A percentile compares a stretch with the other conserved stretches of the same genome.
phyloP scores from a whole-genome alignment of 2,888 invertebrate species.

The Drosophila pseudotalamancana region DNA sequence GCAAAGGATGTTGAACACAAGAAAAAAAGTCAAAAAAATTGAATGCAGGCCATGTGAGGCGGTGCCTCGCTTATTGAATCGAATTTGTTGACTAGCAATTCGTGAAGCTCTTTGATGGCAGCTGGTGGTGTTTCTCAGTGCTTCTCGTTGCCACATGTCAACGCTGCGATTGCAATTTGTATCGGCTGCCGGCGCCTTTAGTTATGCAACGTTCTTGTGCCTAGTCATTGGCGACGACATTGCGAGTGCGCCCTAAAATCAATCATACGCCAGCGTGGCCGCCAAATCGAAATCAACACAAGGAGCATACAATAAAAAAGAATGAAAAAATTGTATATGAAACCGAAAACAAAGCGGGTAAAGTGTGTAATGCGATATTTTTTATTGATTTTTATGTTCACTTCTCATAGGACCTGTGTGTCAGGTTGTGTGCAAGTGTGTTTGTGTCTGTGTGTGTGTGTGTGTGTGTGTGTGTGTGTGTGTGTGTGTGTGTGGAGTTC shows the following conservation, averaged over 20 bases:
- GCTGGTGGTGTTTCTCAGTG: slow-evolving; percentile 4
- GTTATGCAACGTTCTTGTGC: slow-evolving; percentile 70
- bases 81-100: slow-evolving; percentile 67
- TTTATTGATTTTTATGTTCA: slow-evolving; percentile 68
- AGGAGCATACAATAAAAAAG: slow-evolving; percentile 17
- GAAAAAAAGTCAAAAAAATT: not conserved
- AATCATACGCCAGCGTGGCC: slow-evolving; percentile 68
- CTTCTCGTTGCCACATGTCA: slow-evolving; percentile 45
- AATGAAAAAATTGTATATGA: slow-evolving; percentile 17
- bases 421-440: not conserved
- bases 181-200: slow-evolving; percentile 30
- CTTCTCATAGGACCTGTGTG: not conserved
- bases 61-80: slow-evolving; percentile 67
- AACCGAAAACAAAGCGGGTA: slow-evolving; percentile 51
- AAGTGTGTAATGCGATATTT: slow-evolving; percentile 70
- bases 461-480: slow-evolving; percentile 1
- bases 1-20: not conserved
- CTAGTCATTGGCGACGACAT: slow-evolving; percentile 31
- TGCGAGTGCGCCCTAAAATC: slow-evolving; percentile 51
- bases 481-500: slow-evolving; percentile 1
- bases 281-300: slow-evolving; percentile 57
- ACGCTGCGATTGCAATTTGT: slow-evolving; percentile 58
- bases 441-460: not conserved
- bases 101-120: slow-evolving; percentile 39
- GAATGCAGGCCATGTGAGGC: slow-evolving; percentile 27